Percentiles rank a stretch among this genome's conserved stretches.
Conservation (phyloP, 2,797 vertebrate species). For the Mormyrops attenuatus region DNA sequence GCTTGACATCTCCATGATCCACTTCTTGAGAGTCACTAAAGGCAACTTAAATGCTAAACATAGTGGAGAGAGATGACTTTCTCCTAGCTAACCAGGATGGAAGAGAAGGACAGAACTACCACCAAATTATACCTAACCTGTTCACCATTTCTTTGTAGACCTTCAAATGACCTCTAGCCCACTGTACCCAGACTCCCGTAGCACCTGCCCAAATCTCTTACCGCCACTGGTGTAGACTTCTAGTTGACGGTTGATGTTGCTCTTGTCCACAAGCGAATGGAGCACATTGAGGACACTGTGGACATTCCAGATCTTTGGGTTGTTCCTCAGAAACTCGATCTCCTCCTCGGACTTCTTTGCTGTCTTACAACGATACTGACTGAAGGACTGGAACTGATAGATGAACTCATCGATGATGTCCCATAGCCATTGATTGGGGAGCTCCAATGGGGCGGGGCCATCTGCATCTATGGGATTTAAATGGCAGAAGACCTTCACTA, state of each 20-base stretch:
- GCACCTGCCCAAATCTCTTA: conserved; percentile 42
- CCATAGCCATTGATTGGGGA: conserved; percentile 99
- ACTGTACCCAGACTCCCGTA: not conserved
- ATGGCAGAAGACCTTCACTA: conserved; percentile 17
- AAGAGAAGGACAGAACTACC: not conserved
- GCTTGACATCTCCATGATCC: not conserved
- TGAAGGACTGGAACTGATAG: conserved; percentile 99
- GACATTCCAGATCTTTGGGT: conserved; percentile 98
- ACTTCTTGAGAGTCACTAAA: not conserved
- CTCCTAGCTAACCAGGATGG: not conserved
- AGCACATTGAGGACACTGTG: conserved; percentile 97
- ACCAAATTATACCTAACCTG: not conserved
- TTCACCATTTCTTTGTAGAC: not conserved
- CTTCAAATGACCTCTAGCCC: not conserved
- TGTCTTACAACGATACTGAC: conserved; percentile 97
- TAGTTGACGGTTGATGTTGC: conserved; percentile 97
- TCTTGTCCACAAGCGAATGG: conserved; percentile 95
- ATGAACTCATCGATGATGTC: conserved; percentile 99
- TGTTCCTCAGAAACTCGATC: conserved; percentile 92
- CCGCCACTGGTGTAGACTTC: conserved; percentile 98
- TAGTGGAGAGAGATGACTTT: not conserved
- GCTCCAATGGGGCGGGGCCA: conserved; percentile 90
- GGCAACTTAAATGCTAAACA: not conserved
- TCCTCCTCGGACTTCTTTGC: conserved; percentile 96
- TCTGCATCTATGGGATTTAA: conserved; percentile 78